These are phyloP conservation scores for Drosophila orena DNA, from an alignment of 1,140 invertebrate species.

Conservation along the genomic window DNA sequence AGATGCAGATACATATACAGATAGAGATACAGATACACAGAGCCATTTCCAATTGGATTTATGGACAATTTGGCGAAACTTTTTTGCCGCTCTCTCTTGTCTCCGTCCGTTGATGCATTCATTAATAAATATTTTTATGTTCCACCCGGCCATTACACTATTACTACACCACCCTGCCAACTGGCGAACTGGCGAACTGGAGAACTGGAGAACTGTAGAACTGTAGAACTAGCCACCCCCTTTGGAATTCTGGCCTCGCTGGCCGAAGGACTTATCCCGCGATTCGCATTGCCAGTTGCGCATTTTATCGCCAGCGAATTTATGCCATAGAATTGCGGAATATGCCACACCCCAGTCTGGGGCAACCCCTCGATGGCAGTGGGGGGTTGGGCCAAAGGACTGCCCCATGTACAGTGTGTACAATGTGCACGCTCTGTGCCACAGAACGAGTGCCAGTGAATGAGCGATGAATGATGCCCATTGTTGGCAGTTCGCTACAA, in stretches of 20 bases:
- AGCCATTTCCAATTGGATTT: slow-evolving; percentile 51
- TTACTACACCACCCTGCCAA: background rate
- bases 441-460: slow-evolving; percentile 38
- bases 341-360: slow-evolving; percentile 57
- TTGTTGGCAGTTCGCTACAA: slow-evolving; percentile 55
- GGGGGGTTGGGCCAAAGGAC: background rate
- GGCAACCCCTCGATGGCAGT: background rate
- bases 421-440: slow-evolving; percentile 51
- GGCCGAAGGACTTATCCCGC: slow-evolving; percentile 46
- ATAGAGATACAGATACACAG: too few species aligned
- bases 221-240: background rate
- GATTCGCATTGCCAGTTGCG: slow-evolving; percentile 54
- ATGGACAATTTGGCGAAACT: slow-evolving; percentile 31
- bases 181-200: background rate
- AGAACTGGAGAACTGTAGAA: background rate
- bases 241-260: slow-evolving; percentile 6
- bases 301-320: slow-evolving; percentile 71
- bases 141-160: slow-evolving; percentile 10
- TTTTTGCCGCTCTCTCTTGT: background rate
- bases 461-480: slow-evolving; percentile 80
- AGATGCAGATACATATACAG: background rate
- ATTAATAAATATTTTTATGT: slow-evolving; percentile 53
- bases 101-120: slow-evolving; percentile 24
- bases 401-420: slow-evolving; percentile 15
- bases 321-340: slow-evolving; percentile 71